These are phyloP conservation scores for Phoenicopterus ruber DNA, from an alignment of 2,113 vertebrate genomes.

Conservation along the genomic window DNA sequence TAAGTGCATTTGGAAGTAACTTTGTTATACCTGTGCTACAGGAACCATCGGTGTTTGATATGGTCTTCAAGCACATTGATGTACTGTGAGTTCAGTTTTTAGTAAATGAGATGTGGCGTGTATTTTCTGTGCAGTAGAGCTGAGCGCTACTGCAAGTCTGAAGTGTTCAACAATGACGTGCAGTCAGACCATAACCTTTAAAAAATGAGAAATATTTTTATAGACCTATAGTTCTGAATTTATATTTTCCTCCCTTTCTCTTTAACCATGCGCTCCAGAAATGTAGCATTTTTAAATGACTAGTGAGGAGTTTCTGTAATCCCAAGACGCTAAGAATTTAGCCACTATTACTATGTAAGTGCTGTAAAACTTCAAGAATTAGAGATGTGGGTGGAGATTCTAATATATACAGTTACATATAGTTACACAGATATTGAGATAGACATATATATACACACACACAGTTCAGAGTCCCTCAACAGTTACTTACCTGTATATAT, in stretches of 20 bases:
- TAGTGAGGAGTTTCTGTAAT: neutral
- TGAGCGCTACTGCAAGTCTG: neutral
- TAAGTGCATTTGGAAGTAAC: neutral
- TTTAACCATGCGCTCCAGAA: neutral
- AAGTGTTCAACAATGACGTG: neutral
- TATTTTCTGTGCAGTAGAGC: neutral
- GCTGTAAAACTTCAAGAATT: neutral
- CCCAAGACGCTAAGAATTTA: neutral
- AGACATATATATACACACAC: neutral
- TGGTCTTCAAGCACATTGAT: neutral
- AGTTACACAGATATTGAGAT: neutral
- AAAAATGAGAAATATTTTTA: neutral
- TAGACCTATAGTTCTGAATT: neutral
- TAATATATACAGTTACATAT: neutral
- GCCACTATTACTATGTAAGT: neutral
- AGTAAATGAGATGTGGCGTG: neutral
- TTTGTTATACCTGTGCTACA: neutral
- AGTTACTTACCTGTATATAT: neutral
- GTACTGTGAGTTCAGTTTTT: neutral
- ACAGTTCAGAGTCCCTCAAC: neutral
- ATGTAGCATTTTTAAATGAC: neutral
- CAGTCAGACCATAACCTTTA: neutral
- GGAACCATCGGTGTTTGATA: rapidly evolving
- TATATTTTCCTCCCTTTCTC: neutral
- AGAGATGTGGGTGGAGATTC: neutral